phyloP scores from a whole-genome alignment of 2,113 vertebrate species.

The Hippocampus comes region DNA sequence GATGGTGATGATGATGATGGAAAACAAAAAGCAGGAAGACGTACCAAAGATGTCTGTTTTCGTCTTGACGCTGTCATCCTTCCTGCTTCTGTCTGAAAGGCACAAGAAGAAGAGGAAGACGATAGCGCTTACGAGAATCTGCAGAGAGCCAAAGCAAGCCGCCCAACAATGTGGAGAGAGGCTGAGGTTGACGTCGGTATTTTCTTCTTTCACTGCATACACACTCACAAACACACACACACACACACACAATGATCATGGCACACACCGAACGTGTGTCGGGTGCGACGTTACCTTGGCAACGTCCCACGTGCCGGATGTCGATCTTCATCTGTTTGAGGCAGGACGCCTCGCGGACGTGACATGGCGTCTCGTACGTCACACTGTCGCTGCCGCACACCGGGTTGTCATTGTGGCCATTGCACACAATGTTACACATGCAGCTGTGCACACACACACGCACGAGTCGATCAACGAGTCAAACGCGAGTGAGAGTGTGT shows the following conservation, averaged over 20 bases:
- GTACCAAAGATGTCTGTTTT: conserved; percentile 68
- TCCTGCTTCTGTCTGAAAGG: conserved; percentile 68
- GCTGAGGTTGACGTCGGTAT: no score
- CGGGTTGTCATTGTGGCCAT: conserved; percentile 94
- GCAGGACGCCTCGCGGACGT: conserved; percentile 93
- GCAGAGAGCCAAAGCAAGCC: no score
- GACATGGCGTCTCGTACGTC: conserved; percentile 93
- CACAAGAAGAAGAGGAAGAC: conserved; percentile 5
- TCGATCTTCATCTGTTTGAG: conserved; percentile 95
- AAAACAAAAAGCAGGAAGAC: neutral
- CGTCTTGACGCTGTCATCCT: conserved; percentile 58
- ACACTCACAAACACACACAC: no score
- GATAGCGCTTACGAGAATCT: neutral
- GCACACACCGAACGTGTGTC: neutral
- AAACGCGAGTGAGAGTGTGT: neutral
- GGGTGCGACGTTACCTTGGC: conserved; percentile 77
- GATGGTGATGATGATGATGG: conserved; percentile 1
- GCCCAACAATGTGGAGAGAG: no score
- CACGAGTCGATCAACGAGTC: neutral
- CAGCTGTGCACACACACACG: conserved; percentile 72
- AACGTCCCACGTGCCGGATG: conserved; percentile 90
- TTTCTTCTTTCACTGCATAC: no score
- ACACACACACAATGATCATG: no score
- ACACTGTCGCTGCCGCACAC: conserved; percentile 90
- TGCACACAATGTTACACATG: conserved; percentile 98